Base-by-base conservation (phyloP, 2,888 invertebrate genomes). In the Cheilosia vulpina region DNA sequence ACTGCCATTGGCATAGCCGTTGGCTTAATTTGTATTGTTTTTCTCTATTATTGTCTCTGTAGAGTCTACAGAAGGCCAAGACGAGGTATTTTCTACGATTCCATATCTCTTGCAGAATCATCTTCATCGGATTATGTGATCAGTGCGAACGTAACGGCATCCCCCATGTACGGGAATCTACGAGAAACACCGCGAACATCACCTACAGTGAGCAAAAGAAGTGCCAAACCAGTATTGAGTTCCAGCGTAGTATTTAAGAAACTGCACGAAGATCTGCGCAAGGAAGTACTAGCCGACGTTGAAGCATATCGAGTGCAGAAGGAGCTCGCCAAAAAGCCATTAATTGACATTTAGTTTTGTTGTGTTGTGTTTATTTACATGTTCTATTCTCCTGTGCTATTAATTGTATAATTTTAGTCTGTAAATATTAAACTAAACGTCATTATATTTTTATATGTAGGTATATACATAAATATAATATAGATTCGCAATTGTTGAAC, bases 301-400 rank as follows among this genome's bases (percentile, higher is more conserved):
- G 81, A 87, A 9, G 89, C 88, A 11, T 89, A 91, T 85, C 89
- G 89, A 41, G 83, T 88, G 43, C 87, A 89, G 47, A 90, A 89
- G 47, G 88, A 88, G 71, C 69, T 89, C 11, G 87, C 87, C 65
- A 71, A 82, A 13, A 89, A 90, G 78, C 92, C 91, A 24, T 88
- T 92, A 4, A 91, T 92, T 78, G 89, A 91, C 87, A 89, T 92
- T 87, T 92, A 88, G 90, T 88, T 78, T 58, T 81, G 66, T 50
- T 77, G 53, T 81, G 83, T 66, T 84, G 38, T 69, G 53, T 75
- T 88, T 81, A 85, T 13, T 27, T 3, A 21, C 24, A 27, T 63
- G 38, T 58, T 19, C 38, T 58, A 55, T 55, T 57, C 53, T 65
- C 68, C 41, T 62, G 62, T 78, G 78, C 72, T 63, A 68, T 75